Conservation (phyloP, 2,797 vertebrate genomes). For the Hydrophis major region DNA sequence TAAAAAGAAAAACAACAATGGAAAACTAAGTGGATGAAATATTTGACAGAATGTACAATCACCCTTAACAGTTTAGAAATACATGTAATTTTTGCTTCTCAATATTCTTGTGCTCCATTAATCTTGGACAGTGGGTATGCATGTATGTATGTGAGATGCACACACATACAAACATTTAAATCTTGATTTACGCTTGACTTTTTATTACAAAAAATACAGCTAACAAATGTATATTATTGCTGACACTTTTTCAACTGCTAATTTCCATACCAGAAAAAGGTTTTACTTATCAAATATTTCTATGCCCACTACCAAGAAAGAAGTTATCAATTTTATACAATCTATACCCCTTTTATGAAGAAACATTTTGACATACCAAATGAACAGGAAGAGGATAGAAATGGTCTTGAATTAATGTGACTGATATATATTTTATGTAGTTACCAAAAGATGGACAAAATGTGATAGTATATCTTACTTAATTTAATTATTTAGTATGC, state of each 20-base stretch:
- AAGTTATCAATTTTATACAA: neutral
- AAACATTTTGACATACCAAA: neutral
- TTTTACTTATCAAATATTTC: neutral
- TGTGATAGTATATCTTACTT: neutral
- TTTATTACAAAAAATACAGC: neutral
- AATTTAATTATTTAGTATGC: neutral
- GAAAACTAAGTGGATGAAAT: neutral
- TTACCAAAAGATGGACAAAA: neutral
- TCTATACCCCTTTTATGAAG: neutral
- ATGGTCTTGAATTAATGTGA: neutral
- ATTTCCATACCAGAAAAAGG: neutral
- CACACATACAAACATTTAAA: neutral
- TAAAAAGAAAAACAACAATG: neutral
- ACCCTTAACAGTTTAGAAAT: neutral
- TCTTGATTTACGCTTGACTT: neutral
- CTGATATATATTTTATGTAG: neutral
- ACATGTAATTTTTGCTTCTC: neutral
- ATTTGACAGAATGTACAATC: neutral
- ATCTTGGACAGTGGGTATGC: neutral
- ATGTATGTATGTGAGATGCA: neutral
- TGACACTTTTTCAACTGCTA: neutral
- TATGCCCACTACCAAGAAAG: neutral
- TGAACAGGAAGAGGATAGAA: neutral
- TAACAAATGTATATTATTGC: neutral
- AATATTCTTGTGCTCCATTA: neutral